Evolutionary conservation across 1,140 invertebrate genomes (phyloP), one percentile per base, ranked within the genome.

Genomic region (Oreohelix idahoensis): DNA sequence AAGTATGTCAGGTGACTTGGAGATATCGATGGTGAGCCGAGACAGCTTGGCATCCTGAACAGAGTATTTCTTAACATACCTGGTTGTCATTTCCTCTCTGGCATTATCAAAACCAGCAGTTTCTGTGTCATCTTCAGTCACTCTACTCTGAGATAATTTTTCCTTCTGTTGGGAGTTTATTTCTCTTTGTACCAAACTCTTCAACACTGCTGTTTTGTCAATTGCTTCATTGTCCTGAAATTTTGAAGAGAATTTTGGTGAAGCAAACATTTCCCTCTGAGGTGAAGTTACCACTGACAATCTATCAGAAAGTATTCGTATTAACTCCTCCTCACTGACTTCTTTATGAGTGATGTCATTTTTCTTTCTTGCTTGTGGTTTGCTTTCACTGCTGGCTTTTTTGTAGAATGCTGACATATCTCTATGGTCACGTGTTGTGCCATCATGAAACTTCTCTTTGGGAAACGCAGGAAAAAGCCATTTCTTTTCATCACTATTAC

Each of bases 221-320:
- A 42, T 39, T 1, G 36, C 15, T 45, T 73, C 36, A 10, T 1
- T 45, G 35, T 42, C 10, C 36, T 73, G 71, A 2, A 42, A 45
- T 20, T 73, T 42, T 5, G 8, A 8, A 29, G 36, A 32, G 17
- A 32, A 35, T 17, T 66, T 73, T 45, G 20, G 38, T 2, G 38
- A 29, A 15, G 36, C 2, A 23, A 26, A 23, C 38, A 15, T 26
- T 29, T 77, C 35, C n/a, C 53, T 36, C 5, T 38, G 32, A 8
- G 75, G 42, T 45, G 49, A 1, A 17, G 1, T 58, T 0, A 53
- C 75, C 4, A 53, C 1, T 20, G 75, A 49, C 29, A 79, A 53
- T n/a, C 69, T 63, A 5, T 80, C 42, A 20, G 79, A 73, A 1
- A 80, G 69, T 49, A 39, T 80, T 15, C 42, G 38, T 36, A 80